Conservation (phyloP, 1,140 invertebrate genomes). For the Drosophila eugracilis region DNA sequence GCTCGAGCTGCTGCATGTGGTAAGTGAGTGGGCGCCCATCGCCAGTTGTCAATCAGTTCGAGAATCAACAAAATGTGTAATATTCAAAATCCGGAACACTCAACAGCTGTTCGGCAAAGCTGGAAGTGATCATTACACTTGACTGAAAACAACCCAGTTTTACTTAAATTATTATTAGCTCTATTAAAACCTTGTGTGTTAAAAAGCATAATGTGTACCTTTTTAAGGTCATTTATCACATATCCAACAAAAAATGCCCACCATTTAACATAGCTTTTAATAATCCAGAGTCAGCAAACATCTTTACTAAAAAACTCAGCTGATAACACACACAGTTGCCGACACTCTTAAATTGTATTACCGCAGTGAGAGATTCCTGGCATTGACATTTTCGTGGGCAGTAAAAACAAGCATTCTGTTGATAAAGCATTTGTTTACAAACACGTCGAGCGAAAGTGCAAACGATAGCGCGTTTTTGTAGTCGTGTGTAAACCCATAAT, state of each 20-base stretch:
- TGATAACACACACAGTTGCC: constrained; percentile 34
- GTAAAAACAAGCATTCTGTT: constrained; percentile 27
- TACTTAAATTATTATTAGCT: too few relatives aligned
- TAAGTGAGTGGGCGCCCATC: constrained; percentile 60
- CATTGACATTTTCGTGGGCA: constrained; percentile 52
- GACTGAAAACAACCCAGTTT: too few relatives aligned
- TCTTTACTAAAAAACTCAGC: constrained; percentile 9
- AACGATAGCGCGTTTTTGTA: constrained; percentile 16
- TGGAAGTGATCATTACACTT: not conserved
- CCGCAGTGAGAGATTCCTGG: constrained; percentile 26
- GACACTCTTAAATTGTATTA: constrained; percentile 14
- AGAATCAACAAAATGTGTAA: not conserved
- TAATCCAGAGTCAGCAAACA: not conserved
- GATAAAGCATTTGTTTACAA: constrained; percentile 42
- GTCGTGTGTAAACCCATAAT: constrained; percentile 40
- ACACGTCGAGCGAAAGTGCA: constrained; percentile 15
- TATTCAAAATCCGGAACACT: constrained; percentile 3
- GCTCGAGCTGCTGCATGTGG: constrained; percentile 80
- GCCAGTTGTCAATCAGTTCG: not conserved
- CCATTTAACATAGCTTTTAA: constrained; percentile 3
- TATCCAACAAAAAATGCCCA: constrained; percentile 5
- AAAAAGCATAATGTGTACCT: too few relatives aligned
- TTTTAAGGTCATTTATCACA: constrained; percentile 4
- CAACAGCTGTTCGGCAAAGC: constrained; percentile 24
- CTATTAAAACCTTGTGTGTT: too few relatives aligned